Evolutionary conservation across 2,888 invertebrate genomes (phyloP), one percentile per base, ranked within the genome.

Genomic region (Mimas tiliae): DNA sequence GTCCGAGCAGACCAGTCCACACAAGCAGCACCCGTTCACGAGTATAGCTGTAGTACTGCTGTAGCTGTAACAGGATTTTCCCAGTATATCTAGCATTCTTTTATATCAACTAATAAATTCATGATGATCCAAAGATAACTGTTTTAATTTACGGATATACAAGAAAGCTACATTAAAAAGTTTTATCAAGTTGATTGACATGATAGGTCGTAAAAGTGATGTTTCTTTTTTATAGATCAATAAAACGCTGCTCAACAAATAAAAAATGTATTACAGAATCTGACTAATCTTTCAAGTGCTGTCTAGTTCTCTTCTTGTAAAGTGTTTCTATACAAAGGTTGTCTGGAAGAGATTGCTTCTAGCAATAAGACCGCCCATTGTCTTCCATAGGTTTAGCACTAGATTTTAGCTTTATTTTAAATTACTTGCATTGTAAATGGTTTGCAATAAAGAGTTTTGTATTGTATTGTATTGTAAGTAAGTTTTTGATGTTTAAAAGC

Each of bases 211-310:
- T 58, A 58, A 58, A 58, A 58, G 12, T 42, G 58, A 38, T 19
- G 58, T 58, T 58, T 19, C 19, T 58, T 42, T 38, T 58, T 58
- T 58, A 58, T 58, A 38, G 58, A 19, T 19, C 16, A 58, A 38
- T 38, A 58, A 58, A 58, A 27, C 6, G 38, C 11, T 42, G 11
- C 19, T 42, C 19, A 58, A 19, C 58, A 58, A 58, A 58, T 58
- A 58, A 58, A 55, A 51, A 58, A 58, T 11, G 19, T 42, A 58
- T 42, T 53, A 53, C 14, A 12, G 19, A 42, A 58, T 19, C 11
- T 16, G 38, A 0, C 19, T 53, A 42, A 58, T 42, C 19, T 42
- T 38, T 12, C 16, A 16, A 38, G 16, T 55, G 8, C n/a, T 33
- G n/a, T n/a, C n/a, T n/a, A n/a, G n/a, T n/a, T n/a, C n/a, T n/a